phyloP scores from a whole-genome alignment of 2,113 vertebrate species.

The Eulacestoma nigropectus region DNA sequence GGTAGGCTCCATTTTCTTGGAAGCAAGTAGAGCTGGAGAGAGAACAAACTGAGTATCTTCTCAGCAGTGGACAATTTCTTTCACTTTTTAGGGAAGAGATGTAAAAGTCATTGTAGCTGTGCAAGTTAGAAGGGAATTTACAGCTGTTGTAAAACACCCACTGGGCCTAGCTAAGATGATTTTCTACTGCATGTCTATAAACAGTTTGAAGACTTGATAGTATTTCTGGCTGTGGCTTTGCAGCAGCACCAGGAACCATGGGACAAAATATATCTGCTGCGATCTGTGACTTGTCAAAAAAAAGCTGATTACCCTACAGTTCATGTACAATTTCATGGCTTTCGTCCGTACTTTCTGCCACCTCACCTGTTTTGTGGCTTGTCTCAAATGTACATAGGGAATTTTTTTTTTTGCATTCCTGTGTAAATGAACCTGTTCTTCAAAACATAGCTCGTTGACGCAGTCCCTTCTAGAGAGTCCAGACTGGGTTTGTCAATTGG shows the following conservation, averaged over 20 bases:
- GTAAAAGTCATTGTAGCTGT: not conserved
- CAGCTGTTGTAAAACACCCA: not conserved
- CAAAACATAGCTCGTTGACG: not conserved
- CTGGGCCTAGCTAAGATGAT: not conserved
- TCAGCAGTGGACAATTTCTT: not conserved
- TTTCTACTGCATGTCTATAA: not conserved
- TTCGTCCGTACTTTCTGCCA: not conserved
- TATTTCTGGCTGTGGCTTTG: not conserved
- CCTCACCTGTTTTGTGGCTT: not conserved
- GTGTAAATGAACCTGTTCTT: not conserved
- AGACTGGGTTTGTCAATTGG: not conserved
- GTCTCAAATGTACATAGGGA: not conserved
- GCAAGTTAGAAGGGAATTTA: not conserved
- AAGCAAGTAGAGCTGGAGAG: not conserved
- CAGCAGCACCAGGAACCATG: not conserved
- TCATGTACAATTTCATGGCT: not conserved
- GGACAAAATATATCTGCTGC: not conserved
- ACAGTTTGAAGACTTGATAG: not conserved
- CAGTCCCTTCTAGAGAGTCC: not conserved
- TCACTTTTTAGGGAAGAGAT: not conserved
- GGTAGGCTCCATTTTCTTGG: not conserved
- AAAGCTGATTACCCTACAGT: not conserved
- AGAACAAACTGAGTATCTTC: not conserved
- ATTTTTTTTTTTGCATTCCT: not conserved
- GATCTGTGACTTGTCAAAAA: not conserved